These are phyloP conservation scores for Anoplius nigerrimus DNA, from an alignment of 2,888 invertebrate species.

Conservation along the genomic window DNA sequence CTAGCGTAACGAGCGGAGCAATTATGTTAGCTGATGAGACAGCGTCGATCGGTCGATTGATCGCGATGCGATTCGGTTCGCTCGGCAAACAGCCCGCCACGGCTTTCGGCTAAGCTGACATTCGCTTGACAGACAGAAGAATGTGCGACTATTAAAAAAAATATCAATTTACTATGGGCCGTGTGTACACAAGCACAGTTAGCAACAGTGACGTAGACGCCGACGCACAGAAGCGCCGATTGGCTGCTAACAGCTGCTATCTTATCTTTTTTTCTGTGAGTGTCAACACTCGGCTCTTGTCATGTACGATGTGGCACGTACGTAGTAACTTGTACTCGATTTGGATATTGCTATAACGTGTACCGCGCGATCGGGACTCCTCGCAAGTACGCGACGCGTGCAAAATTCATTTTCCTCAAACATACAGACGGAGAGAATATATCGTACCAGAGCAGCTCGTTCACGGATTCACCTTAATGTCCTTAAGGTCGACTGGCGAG, in stretches of 20 bases:
- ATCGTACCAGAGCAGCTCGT: too few species aligned
- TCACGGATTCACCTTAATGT: too few species aligned
- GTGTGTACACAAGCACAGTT: conserved; percentile 38
- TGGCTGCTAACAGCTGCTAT: conserved; percentile 59
- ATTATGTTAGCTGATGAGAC: too few species aligned
- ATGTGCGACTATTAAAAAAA: conserved; percentile 2
- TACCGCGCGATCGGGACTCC: conserved; percentile 12
- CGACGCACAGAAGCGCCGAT: conserved; percentile 49
- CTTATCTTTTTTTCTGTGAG: conserved; percentile 57
- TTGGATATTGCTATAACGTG: conserved; percentile 15
- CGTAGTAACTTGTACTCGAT: conserved; percentile 3
- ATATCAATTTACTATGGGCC: not conserved
- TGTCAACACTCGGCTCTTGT: conserved; percentile 56
- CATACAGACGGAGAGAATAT: too few species aligned
- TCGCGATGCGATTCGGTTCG: too few species aligned
- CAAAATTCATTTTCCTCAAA: not conserved
- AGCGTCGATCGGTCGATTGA: too few species aligned
- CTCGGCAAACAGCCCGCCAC: not conserved
- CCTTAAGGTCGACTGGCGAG: too few species aligned
- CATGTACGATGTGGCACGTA: conserved; percentile 33
- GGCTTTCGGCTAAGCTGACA: not conserved
- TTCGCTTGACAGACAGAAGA: not conserved
- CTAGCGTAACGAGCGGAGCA: not conserved
- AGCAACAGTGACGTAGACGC: conserved; percentile 49
- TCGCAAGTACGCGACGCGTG: not conserved